phyloP scores from a whole-genome alignment of 2,888 invertebrate genomes.

The Troides aeacus region DNA sequence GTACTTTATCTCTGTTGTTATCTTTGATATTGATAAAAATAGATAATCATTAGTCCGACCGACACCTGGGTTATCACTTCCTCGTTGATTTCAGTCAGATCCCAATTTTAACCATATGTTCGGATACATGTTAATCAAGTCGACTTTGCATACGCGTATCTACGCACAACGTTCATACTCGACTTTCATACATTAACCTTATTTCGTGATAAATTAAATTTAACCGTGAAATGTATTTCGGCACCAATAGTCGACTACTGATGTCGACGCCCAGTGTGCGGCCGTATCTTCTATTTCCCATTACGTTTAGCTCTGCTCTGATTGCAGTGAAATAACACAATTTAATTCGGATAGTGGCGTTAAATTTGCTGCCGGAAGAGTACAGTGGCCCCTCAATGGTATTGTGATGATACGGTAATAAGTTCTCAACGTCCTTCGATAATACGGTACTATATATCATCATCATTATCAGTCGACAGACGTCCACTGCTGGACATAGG shows the following conservation, averaged over 20 bases:
- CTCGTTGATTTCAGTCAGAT: too few relatives aligned
- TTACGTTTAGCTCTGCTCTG: slow-evolving; percentile 24
- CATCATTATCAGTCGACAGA: too few relatives aligned
- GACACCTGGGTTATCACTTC: too few relatives aligned
- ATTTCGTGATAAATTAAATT: slow-evolving; percentile 8
- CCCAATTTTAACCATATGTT: too few relatives aligned
- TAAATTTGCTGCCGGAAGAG: slow-evolving; percentile 15
- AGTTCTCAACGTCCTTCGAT: background rate
- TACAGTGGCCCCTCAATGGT: background rate
- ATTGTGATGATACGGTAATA: slow-evolving; percentile 7
- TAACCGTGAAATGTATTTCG: slow-evolving; percentile 15
- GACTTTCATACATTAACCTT: slow-evolving; percentile 3
- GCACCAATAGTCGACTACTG: slow-evolving; percentile 5
- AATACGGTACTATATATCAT: background rate
- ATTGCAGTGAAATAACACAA: slow-evolving; percentile 22
- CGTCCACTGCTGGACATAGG: too few relatives aligned
- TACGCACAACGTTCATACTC: too few relatives aligned
- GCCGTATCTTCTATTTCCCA: slow-evolving; percentile 3
- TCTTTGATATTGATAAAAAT: too few relatives aligned
- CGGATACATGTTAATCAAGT: too few relatives aligned
- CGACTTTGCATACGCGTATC: too few relatives aligned
- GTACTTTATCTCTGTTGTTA: too few relatives aligned
- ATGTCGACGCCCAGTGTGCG: slow-evolving; percentile 7
- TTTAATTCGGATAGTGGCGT: slow-evolving; percentile 27
- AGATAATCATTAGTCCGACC: too few relatives aligned